Percentiles rank a stretch among this genome's conserved stretches.
Evolutionary conservation across 2,888 invertebrate genomes (phyloP).

Genomic region (Fabriciana adippe): DNA sequence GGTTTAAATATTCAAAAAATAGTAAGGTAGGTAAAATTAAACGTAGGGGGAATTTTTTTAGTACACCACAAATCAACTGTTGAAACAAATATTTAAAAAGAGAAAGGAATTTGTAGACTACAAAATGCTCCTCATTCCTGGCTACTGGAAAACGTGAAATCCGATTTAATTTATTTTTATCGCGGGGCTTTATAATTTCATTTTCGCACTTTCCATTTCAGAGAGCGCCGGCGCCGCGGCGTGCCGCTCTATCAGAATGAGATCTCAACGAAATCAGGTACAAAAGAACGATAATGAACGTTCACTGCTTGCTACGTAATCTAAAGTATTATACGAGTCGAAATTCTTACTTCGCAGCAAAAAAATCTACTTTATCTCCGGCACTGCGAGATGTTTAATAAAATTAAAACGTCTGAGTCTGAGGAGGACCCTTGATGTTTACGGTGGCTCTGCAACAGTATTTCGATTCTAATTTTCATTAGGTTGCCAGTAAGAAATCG

Average conservation of each 20-base stretch:
- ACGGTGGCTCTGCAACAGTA: constrained; percentile 64
- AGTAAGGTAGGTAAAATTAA: constrained; percentile 53
- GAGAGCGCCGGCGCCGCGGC: constrained; percentile 77
- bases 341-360: constrained; percentile 79
- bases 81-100: constrained; percentile 80
- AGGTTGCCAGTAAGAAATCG: constrained; percentile 45
- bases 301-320: constrained; percentile 81
- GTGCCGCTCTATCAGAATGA: constrained; percentile 80
- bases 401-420: constrained; percentile 77
- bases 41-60: constrained; percentile 76
- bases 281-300: constrained; percentile 83
- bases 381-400: constrained; percentile 76
- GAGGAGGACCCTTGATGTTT: constrained; percentile 68
- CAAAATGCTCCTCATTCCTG: constrained; percentile 76
- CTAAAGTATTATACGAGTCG: constrained; percentile 82
- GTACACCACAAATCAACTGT: constrained; percentile 80
- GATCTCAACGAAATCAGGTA: constrained; percentile 80
- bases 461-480: constrained; percentile 55
- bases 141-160: constrained; percentile 79
- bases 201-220: constrained; percentile 83
- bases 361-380: constrained; percentile 80
- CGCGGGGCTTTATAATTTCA: constrained; percentile 82
- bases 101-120: constrained; percentile 77
- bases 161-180: constrained; percentile 84
- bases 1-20: not conserved